Conservation (phyloP, 2,797 vertebrate species). For the Rallus crepitans region DNA sequence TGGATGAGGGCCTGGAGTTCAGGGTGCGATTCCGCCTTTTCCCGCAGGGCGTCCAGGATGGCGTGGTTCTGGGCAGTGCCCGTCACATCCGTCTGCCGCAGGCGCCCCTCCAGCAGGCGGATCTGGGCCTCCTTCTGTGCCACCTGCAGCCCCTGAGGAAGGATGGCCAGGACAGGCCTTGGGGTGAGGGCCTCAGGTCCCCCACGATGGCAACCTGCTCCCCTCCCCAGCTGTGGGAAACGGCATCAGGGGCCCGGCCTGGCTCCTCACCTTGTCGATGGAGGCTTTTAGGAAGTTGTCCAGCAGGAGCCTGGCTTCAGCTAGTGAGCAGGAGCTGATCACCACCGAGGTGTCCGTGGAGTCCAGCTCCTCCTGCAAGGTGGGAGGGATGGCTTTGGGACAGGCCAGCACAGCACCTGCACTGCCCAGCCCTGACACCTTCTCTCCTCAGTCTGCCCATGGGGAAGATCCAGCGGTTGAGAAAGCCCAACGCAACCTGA, state of each 20-base stretch:
- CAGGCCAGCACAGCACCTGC: neutral
- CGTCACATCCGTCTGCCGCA: slow-evolving; percentile 90
- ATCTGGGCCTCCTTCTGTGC: slow-evolving; percentile 96
- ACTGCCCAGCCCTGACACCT: accelerated
- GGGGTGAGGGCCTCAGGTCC: neutral
- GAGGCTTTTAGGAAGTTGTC: slow-evolving; percentile 97
- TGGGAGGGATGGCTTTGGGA: accelerated
- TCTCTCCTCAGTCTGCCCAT: neutral
- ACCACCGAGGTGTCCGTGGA: slow-evolving; percentile 96
- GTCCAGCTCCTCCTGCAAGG: slow-evolving; percentile 92
- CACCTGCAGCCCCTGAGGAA: slow-evolving; percentile 90
- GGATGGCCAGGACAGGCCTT: neutral
- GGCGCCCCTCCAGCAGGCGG: slow-evolving; percentile 92
- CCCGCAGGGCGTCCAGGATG: slow-evolving; percentile 90
- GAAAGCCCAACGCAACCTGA: neutral
- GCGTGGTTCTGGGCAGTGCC: slow-evolving; percentile 91
- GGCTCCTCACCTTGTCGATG: slow-evolving; percentile 88
- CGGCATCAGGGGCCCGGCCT: accelerated
- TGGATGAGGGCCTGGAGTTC: slow-evolving; percentile 89
- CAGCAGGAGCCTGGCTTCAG: slow-evolving; percentile 94
- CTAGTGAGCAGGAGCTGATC: slow-evolving; percentile 97
- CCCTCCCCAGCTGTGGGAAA: neutral
- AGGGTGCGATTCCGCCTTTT: slow-evolving; percentile 92
- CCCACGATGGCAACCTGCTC: neutral
- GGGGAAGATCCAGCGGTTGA: neutral